phyloP scores from a whole-genome alignment of 2,113 vertebrate species.

The Neotragus pygmaeus region DNA sequence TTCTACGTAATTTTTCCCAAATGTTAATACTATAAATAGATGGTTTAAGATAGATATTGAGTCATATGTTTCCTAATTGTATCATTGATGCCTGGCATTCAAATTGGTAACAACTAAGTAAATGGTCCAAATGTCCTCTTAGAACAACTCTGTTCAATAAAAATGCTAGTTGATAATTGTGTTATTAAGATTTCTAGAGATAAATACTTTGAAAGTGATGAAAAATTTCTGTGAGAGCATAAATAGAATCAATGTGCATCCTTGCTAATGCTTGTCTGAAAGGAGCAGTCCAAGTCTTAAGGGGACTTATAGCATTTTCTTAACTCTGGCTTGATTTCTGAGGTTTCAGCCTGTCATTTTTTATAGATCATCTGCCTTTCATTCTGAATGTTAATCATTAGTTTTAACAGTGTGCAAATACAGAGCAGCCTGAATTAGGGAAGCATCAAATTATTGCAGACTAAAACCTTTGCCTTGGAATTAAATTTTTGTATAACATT shows the following conservation, averaged over 20 bases:
- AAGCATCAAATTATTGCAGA: background rate
- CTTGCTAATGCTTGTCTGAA: background rate
- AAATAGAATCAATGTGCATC: background rate
- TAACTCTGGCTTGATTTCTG: background rate
- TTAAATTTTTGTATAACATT: background rate
- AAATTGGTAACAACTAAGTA: background rate
- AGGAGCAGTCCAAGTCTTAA: background rate
- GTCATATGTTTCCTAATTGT: background rate
- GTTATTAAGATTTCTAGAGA: background rate
- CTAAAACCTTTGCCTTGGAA: background rate
- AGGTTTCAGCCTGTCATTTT: background rate
- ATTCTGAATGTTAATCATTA: background rate
- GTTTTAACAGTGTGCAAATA: background rate
- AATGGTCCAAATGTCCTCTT: background rate
- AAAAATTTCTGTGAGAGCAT: background rate
- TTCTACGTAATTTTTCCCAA: background rate
- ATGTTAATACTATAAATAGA: background rate
- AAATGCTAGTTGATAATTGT: background rate
- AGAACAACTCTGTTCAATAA: background rate
- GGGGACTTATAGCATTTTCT: background rate
- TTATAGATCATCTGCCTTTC: background rate
- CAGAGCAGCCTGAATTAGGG: no score
- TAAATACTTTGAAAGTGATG: background rate
- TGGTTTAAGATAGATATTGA: background rate
- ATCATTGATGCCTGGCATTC: background rate